A percentile compares a stretch with the other conserved stretches of the same genome.
Conservation (phyloP, 2,888 invertebrate species). For the Macrosoma leucophasiata region DNA sequence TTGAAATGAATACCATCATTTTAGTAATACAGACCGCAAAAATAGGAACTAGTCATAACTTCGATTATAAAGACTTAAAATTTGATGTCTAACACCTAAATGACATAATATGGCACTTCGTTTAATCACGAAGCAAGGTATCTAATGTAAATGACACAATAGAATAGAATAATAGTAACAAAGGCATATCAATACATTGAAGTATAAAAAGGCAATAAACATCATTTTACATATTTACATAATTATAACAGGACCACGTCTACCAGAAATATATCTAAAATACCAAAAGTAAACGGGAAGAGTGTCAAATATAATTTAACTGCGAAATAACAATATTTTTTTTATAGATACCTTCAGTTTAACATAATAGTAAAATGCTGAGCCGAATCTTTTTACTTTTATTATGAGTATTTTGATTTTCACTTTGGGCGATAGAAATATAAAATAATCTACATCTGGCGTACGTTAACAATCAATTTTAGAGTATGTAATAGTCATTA, state of each 20-base stretch:
- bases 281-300: too few relatives aligned
- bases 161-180: conserved; percentile 12
- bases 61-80: too few relatives aligned
- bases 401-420: too few relatives aligned
- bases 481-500: too few relatives aligned
- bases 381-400: neutral
- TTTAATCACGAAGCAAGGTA: conserved; percentile 10
- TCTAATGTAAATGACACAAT: conserved; percentile 2
- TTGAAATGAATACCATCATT: too few relatives aligned
- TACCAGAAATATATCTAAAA: too few relatives aligned
- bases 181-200: conserved; percentile 29
- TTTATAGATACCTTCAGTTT: neutral
- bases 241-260: conserved; percentile 19
- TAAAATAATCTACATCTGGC: conserved; percentile 3
- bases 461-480: too few relatives aligned
- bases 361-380: neutral
- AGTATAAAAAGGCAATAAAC: conserved; percentile 44
- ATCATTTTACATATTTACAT: conserved; percentile 41
- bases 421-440: too few relatives aligned
- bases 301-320: conserved; percentile 13
- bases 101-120: conserved; percentile 7
- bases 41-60: conserved; percentile 42
- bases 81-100: conserved; percentile 7
- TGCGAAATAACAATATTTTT: neutral
- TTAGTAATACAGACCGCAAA: conserved; percentile 33